Evolutionary conservation across 2,113 vertebrate species (phyloP), one percentile per base, ranked within the genome.

Genomic region (Rallus limicola): DNA sequence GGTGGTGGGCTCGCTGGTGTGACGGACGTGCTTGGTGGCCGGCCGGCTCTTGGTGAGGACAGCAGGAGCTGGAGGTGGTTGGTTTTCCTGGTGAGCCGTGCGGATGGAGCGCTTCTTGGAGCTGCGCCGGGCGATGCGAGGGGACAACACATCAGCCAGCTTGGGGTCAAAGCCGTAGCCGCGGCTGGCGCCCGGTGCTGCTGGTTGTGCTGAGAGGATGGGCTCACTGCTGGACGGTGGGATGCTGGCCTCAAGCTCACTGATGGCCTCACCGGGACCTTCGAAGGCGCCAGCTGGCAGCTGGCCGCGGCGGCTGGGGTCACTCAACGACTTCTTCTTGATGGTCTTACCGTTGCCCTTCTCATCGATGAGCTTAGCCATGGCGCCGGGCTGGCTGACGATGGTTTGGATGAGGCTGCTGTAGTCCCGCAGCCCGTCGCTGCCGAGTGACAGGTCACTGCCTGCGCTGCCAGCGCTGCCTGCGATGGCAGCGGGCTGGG

Each of bases 241-340:
- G 83, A 99, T 98, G n/a, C 96, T 71, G 28, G 98, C 98, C 87
- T 99, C 99, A 28, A 99, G 97, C 93, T 99, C 99, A 3, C 95
- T 98, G 95, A 99, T 99, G 92, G 98, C 98, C 68, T 99, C 99
- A 2, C 98, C 95, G 1, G 98, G 98, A 48, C 98, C 98, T 90
- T 98, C 98, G 1, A 98, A 98, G 70, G 96, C 97, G 0, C 98
- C 74, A 2, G 97, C 91, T 3, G 92, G 93, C 42, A 98, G 92
- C 80, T 99, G 98, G 0, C 99, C 95, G 0, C 99, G 98, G 34
- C 99, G 98, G 97, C 99, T 99, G n/a, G 99, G 99, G 90, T 99
- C 99, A 2, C 99, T 99, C 95, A 99, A 98, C 1, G 99, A 99
- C 94, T 99, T 99, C 98, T 99, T 99, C 97, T 99, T 99, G 69